A percentile compares a stretch with the other conserved stretches of the same genome.
Evolutionary conservation across 2,797 vertebrate species (phyloP).

Genomic region (Silurus aristotelis): DNA sequence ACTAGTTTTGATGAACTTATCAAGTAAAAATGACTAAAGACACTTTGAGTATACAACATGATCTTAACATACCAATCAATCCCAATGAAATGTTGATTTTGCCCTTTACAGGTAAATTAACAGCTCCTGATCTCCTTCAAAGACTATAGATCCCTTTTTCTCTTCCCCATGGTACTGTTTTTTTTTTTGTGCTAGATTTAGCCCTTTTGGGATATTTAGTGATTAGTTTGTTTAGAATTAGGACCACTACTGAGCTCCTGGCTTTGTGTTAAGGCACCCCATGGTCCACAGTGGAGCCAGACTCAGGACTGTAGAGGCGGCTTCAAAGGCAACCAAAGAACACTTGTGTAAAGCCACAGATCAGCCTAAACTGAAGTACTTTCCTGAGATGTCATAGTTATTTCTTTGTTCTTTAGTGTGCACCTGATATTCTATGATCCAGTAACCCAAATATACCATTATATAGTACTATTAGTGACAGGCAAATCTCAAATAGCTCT

Average conservation of each 20-base stretch:
- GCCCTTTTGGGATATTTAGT: constrained; percentile 37
- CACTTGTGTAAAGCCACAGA: constrained; percentile 3
- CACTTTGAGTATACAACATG: too few species aligned
- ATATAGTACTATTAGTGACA: too few species aligned
- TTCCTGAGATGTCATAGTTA: constrained; percentile 31
- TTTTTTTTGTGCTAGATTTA: neutral
- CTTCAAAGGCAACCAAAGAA: constrained; percentile 34
- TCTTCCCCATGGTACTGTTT: constrained; percentile 40
- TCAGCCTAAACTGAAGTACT: neutral
- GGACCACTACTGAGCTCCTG: constrained; percentile 39
- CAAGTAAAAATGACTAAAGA: neutral
- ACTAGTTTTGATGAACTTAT: neutral
- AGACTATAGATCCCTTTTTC: constrained; percentile 14
- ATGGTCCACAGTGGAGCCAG: constrained; percentile 35
- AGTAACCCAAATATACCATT: neutral
- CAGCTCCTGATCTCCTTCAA: constrained; percentile 45
- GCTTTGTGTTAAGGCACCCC: constrained; percentile 45
- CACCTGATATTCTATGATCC: constrained; percentile 24
- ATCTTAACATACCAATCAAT: neutral
- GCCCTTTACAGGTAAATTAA: constrained; percentile 39
- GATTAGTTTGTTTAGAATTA: constrained; percentile 49
- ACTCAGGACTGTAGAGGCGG: constrained; percentile 15
- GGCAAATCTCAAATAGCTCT: neutral
- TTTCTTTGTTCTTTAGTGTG: neutral
- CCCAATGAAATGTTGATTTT: neutral